Percentiles rank a stretch among this genome's conserved stretches.
These are phyloP conservation scores for Andrena haemorrhoa DNA, from an alignment of 2,888 invertebrate genomes.

Conservation along the genomic window DNA sequence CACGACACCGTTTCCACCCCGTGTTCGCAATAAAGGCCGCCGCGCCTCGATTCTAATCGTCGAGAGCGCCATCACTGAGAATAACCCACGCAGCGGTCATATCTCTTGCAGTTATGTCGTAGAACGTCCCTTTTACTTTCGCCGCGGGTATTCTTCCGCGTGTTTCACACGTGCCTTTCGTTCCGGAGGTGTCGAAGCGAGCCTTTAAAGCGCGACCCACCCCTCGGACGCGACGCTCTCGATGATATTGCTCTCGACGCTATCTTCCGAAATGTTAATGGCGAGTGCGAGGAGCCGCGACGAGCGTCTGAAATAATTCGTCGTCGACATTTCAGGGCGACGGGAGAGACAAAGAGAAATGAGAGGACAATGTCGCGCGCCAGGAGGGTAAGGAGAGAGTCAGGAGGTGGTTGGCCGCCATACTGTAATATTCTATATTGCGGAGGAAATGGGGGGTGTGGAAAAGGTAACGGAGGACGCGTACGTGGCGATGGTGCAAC, in stretches of 20 bases:
- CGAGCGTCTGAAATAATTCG: slow-evolving; percentile 44
- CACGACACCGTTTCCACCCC: not conserved
- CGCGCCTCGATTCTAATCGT: not conserved
- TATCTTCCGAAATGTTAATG: slow-evolving; percentile 50
- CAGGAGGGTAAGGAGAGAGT: not conserved
- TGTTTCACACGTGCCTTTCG: slow-evolving; percentile 15
- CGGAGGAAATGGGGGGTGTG: slow-evolving; percentile 2
- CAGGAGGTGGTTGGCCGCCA: slow-evolving; percentile 12
- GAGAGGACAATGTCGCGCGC: slow-evolving; percentile 4
- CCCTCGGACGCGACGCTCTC: slow-evolving; percentile 31
- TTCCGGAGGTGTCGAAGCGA: slow-evolving; percentile 2
- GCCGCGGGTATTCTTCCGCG: slow-evolving; percentile 19
- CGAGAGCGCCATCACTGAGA: not conserved
- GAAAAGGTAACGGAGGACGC: not conserved
- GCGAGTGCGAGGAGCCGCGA: slow-evolving; percentile 28
- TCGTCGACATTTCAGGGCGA: slow-evolving; percentile 23
- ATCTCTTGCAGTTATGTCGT: slow-evolving; percentile 5
- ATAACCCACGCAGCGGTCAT: slow-evolving; percentile 6
- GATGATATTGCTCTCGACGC: slow-evolving; percentile 37
- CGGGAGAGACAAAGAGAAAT: slow-evolving; percentile 1
- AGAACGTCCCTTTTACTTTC: slow-evolving; percentile 33
- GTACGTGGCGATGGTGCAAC: slow-evolving; percentile 9
- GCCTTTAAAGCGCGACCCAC: slow-evolving; percentile 26
- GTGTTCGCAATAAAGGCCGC: slow-evolving; percentile 4
- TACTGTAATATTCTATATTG: slow-evolving; percentile 60